Conservation (phyloP, 2,888 invertebrate genomes). For the Mesorhabditis sp. region DNA sequence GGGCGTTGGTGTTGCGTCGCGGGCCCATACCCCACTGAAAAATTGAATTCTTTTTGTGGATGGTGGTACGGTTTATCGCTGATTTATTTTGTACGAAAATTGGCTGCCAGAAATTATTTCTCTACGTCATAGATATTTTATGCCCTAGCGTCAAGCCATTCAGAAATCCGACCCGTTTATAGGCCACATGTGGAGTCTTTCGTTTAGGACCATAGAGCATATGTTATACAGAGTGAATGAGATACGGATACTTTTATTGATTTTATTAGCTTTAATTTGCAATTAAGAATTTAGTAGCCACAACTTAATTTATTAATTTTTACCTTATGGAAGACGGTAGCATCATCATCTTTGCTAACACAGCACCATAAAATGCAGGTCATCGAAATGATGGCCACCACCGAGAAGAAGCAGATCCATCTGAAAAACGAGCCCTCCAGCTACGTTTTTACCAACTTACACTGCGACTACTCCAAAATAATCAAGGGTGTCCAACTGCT, state of each 20-base stretch:
- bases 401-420: constrained; percentile 43
- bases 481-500: constrained; percentile 54
- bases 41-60: background rate
- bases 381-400: constrained; percentile 47
- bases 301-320: background rate
- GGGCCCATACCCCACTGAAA: constrained; percentile 5
- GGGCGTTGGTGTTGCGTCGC: background rate
- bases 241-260: background rate
- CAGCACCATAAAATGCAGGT: constrained; percentile 66
- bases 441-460: constrained; percentile 16
- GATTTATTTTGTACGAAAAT: background rate
- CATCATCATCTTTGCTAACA: constrained; percentile 51
- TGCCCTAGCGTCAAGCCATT: too few species aligned
- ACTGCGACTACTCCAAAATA: constrained; percentile 57
- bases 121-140: too few species aligned
- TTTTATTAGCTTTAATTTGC: background rate
- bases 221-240: too few species aligned
- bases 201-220: too few species aligned
- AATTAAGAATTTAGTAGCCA: background rate
- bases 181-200: too few species aligned
- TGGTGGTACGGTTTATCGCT: background rate
- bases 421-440: background rate
- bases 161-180: too few species aligned
- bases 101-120: background rate
- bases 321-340: constrained; percentile 55